Conservation (phyloP, 2,888 invertebrate species). For the Pedicia rivosa region DNA sequence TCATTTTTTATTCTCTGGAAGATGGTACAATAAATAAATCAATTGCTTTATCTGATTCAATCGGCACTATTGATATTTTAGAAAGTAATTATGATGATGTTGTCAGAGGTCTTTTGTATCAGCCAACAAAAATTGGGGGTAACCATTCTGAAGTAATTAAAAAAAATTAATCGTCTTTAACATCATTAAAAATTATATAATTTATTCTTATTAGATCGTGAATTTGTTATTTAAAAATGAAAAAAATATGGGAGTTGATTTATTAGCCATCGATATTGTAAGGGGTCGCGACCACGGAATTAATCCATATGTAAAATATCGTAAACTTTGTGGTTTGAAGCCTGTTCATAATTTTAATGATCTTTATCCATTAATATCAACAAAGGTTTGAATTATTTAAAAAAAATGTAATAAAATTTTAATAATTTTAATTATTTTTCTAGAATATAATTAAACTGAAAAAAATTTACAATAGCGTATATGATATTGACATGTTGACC, state of each 20-base stretch:
- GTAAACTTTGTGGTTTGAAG: conserved; percentile 48
- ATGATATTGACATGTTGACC: conserved; percentile 52
- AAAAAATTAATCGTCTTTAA: not conserved
- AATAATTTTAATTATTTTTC: conserved; percentile 9
- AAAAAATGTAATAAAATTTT: too few relatives aligned
- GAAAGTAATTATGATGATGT: conserved; percentile 35
- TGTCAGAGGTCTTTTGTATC: conserved; percentile 37
- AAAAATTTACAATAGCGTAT: conserved; percentile 28
- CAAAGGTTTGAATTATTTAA: too few relatives aligned
- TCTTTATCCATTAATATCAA: conserved; percentile 37
- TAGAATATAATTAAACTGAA: conserved; percentile 38
- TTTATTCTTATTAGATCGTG: not conserved
- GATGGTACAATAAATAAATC: not conserved
- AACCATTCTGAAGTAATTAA: conserved; percentile 8
- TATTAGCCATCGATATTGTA: conserved; percentile 54
- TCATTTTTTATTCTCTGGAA: not conserved
- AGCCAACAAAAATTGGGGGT: conserved; percentile 16
- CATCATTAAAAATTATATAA: not conserved
- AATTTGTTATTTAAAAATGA: not conserved
- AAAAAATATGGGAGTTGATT: conserved; percentile 37
- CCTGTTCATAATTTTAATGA: conserved; percentile 43
- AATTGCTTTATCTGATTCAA: conserved; percentile 6
- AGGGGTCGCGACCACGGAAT: conserved; percentile 56
- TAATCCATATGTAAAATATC: conserved; percentile 51
- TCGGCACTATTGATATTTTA: conserved; percentile 4